Conservation (phyloP, 2,888 invertebrate species). For the Trachelus stipa region DNA sequence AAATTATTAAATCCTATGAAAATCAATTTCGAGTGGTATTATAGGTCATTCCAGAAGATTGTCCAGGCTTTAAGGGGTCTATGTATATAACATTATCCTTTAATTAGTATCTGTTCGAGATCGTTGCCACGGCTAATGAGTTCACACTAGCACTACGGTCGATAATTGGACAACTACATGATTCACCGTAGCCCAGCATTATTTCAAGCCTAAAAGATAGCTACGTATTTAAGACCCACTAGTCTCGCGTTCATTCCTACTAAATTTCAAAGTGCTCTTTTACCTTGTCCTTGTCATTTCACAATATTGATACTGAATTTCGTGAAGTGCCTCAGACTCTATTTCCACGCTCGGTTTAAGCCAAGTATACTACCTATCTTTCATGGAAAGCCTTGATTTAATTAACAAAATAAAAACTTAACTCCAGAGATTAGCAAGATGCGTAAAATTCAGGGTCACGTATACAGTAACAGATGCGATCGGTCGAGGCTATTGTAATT, state of each 20-base stretch:
- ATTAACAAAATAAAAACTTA: not conserved
- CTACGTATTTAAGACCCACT: not conserved
- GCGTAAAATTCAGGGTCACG: not conserved
- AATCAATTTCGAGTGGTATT: not conserved
- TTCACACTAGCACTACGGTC: constrained; percentile 24
- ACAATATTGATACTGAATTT: too few relatives aligned
- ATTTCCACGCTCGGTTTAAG: too few relatives aligned
- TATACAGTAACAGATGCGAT: not conserved
- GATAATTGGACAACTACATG: constrained; percentile 45
- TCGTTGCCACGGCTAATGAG: constrained; percentile 30
- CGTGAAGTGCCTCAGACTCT: too few relatives aligned
- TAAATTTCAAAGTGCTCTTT: not conserved
- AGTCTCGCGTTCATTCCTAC: not conserved
- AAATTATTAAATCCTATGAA: not conserved
- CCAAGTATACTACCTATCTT: not conserved
- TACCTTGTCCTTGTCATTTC: too few relatives aligned
- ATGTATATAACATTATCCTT: constrained; percentile 34
- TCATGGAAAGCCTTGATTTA: not conserved
- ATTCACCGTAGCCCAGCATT: constrained; percentile 12
- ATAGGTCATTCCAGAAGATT: not conserved
- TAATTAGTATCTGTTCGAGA: constrained; percentile 36
- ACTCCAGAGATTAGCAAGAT: not conserved
- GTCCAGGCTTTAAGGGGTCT: not conserved
- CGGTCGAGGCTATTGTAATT: not conserved
- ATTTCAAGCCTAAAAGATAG: not conserved